Percentiles rank a stretch among this genome's conserved stretches.
These are phyloP conservation scores for Thalassaphorura encarpata DNA, from an alignment of 1,140 invertebrate genomes.

Conservation along the genomic window DNA sequence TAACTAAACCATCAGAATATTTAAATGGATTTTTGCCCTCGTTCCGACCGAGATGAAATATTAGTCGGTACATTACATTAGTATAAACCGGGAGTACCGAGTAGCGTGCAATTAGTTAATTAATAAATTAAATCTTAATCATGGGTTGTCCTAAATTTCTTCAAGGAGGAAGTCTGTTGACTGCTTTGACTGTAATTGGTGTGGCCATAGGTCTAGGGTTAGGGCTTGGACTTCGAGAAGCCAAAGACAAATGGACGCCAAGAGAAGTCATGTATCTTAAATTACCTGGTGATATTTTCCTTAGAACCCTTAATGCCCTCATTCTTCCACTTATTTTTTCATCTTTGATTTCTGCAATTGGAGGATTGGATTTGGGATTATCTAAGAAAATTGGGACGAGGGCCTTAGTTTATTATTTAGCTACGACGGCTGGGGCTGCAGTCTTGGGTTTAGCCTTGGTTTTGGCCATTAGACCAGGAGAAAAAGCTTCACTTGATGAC, in stretches of 20 bases:
- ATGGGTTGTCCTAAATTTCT: too few relatives aligned
- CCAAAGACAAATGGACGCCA: constrained; percentile 36
- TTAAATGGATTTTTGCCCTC: too few relatives aligned
- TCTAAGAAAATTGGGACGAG: constrained; percentile 54
- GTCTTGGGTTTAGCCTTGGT: constrained; percentile 61
- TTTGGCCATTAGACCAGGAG: constrained; percentile 56
- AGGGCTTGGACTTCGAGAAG: constrained; percentile 44
- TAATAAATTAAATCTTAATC: too few relatives aligned
- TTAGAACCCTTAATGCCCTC: constrained; percentile 50
- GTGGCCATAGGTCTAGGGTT: constrained; percentile 48
- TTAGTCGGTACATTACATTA: too few relatives aligned
- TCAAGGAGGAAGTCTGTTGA: constrained; percentile 43
- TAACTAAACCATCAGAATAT: too few relatives aligned
- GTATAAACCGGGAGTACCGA: too few relatives aligned
- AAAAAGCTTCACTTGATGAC: constrained; percentile 30
- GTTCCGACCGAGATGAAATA: too few relatives aligned
- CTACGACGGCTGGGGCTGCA: constrained; percentile 60
- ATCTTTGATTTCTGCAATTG: constrained; percentile 48
- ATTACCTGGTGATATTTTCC: constrained; percentile 50
- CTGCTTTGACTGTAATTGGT: constrained; percentile 48
- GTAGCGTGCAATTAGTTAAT: too few relatives aligned
- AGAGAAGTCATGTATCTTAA: constrained; percentile 47
- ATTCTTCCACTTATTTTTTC: constrained; percentile 55
- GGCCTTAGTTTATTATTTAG: constrained; percentile 62
- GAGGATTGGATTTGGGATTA: constrained; percentile 47